Percentiles rank a stretch among this genome's conserved stretches.
phyloP scores from a whole-genome alignment of 2,797 vertebrate genomes.

The Carcharodon carcharias region DNA sequence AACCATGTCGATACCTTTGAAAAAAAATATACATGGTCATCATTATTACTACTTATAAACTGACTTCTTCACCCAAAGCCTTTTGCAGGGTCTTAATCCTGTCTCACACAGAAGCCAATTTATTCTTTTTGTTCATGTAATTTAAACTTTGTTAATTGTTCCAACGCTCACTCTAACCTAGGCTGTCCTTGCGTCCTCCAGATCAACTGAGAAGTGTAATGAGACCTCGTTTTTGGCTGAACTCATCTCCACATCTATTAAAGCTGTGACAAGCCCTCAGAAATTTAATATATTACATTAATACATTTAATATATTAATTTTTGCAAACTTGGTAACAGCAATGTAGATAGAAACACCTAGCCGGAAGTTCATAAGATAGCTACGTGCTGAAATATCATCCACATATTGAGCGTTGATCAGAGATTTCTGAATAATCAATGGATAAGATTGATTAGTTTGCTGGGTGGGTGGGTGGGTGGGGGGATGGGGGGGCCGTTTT shows the following conservation, averaged over 20 bases:
- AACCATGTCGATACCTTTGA: not conserved
- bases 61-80: not conserved
- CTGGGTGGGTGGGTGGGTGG: too few relatives aligned
- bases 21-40: not conserved
- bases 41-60: not conserved
- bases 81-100: not conserved
- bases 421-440: too few relatives aligned
- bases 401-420: not conserved
- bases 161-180: not conserved
- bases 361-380: not conserved
- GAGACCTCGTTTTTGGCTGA: not conserved
- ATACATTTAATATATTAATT: too few relatives aligned
- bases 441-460: not conserved
- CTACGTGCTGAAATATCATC: not conserved
- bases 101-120: not conserved
- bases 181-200: not conserved
- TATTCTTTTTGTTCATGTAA: not conserved
- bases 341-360: not conserved
- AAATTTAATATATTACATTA: too few relatives aligned
- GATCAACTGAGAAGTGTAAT: not conserved
- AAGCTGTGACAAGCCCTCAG: not conserved
- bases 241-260: not conserved
- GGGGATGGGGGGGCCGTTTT: too few relatives aligned
- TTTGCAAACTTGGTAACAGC: not conserved
- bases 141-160: not conserved